phyloP scores from a whole-genome alignment of 2,113 vertebrate genomes.

The Uropsilus gracilis region DNA sequence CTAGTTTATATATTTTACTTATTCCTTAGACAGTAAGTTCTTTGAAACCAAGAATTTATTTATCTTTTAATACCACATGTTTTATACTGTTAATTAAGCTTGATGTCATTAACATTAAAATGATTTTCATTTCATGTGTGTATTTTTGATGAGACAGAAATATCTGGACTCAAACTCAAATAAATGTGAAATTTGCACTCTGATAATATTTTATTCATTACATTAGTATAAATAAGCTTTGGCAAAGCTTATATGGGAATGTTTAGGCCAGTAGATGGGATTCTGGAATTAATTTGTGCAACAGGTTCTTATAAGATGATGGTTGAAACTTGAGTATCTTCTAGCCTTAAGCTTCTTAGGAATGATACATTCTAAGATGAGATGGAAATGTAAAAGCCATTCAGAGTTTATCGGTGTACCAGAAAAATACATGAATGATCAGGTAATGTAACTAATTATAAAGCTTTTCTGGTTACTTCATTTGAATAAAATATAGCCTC shows the following conservation, averaged over 20 bases:
- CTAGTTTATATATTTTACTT: neutral
- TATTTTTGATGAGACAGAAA: neutral
- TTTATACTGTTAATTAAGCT: neutral
- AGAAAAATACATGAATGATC: neutral
- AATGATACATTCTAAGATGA: neutral
- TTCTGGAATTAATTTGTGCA: conserved; percentile 21
- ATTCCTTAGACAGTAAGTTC: neutral
- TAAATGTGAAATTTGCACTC: conserved; percentile 30
- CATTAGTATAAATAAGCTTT: conserved; percentile 42
- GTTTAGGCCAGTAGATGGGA: neutral
- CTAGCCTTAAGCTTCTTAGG: neutral
- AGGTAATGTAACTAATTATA: neutral
- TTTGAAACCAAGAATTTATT: neutral
- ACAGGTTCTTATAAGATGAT: neutral
- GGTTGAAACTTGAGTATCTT: neutral
- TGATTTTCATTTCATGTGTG: neutral
- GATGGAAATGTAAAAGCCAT: neutral
- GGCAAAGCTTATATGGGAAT: neutral
- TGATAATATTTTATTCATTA: conserved; percentile 69
- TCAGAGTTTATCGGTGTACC: neutral
- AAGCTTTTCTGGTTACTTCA: neutral
- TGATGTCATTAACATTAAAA: neutral
- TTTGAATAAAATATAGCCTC: neutral
- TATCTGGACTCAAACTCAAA: neutral
- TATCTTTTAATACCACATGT: neutral